Conservation (phyloP, 2,113 vertebrate species). For the Syngnathoides biaculeatus region DNA sequence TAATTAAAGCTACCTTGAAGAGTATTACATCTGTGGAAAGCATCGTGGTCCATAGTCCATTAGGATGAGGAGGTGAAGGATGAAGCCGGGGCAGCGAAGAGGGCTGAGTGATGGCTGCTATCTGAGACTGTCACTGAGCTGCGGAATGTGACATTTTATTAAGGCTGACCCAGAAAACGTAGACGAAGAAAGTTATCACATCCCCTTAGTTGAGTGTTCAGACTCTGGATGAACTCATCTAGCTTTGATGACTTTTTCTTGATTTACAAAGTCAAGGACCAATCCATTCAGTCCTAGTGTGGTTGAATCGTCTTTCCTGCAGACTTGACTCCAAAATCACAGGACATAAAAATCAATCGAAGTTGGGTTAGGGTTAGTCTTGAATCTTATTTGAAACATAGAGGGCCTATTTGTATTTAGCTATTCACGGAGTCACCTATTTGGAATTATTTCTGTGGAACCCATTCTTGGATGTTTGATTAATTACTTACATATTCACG, state of each 20-base stretch:
- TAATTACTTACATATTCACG: too few species aligned
- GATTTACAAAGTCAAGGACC: background rate
- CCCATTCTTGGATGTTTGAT: too few species aligned
- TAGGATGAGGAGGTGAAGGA: conserved; percentile 32
- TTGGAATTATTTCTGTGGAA: too few species aligned
- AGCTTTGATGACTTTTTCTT: background rate
- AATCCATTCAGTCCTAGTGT: background rate
- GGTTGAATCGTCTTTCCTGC: background rate
- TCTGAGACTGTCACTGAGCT: conserved; percentile 56
- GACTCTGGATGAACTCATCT: background rate
- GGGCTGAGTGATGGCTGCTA: conserved; percentile 57
- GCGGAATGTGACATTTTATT: conserved; percentile 61
- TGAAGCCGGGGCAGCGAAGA: conserved; percentile 25
- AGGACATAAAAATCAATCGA: background rate
- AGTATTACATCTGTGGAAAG: conserved; percentile 53
- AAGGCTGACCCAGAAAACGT: conserved; percentile 65
- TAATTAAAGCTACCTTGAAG: conserved; percentile 71
- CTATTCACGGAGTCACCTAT: background rate
- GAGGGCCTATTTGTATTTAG: background rate
- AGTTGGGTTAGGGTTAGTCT: background rate
- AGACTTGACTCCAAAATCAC: background rate
- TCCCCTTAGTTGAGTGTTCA: background rate
- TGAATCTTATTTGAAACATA: background rate
- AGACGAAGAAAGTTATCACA: conserved; percentile 34
- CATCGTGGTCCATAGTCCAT: conserved; percentile 38